Conservation (phyloP, 2,888 invertebrate genomes). For the Agonopterix subpropinquella region DNA sequence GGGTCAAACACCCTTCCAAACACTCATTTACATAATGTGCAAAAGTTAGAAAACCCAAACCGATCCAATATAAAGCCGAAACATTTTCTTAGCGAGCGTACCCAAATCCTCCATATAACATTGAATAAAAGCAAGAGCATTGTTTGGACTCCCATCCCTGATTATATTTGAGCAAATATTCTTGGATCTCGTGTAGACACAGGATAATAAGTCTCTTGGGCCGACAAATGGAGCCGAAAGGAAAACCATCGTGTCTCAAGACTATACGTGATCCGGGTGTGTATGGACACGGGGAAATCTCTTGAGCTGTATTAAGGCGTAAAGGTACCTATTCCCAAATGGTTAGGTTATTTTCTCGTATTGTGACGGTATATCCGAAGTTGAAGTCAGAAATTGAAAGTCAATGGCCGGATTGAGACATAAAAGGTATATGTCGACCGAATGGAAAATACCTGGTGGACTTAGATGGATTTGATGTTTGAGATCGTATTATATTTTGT, state of each 20-base stretch:
- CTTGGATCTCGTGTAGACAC: constrained; percentile 57
- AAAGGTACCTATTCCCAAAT: constrained; percentile 58
- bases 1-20: no score
- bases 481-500: no score
- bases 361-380: constrained; percentile 41
- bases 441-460: not conserved
- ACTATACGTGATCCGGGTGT: constrained; percentile 58
- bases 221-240: constrained; percentile 65
- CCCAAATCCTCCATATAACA: constrained; percentile 48
- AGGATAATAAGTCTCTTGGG: constrained; percentile 72
- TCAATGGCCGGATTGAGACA: constrained; percentile 39
- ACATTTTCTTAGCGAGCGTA: constrained; percentile 29
- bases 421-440: constrained; percentile 35
- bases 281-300: constrained; percentile 61
- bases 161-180: constrained; percentile 74
- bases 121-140: constrained; percentile 62
- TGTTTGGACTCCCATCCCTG: constrained; percentile 66
- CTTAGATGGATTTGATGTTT: no score
- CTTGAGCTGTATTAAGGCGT: constrained; percentile 64
- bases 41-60: constrained; percentile 20
- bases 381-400: constrained; percentile 53
- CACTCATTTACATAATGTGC: not conserved
- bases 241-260: constrained; percentile 55
- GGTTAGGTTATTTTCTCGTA: constrained; percentile 57
- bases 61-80: constrained; percentile 39